Evolutionary conservation across 2,888 invertebrate species (phyloP).

Genomic region (Torymus auratus): DNA sequence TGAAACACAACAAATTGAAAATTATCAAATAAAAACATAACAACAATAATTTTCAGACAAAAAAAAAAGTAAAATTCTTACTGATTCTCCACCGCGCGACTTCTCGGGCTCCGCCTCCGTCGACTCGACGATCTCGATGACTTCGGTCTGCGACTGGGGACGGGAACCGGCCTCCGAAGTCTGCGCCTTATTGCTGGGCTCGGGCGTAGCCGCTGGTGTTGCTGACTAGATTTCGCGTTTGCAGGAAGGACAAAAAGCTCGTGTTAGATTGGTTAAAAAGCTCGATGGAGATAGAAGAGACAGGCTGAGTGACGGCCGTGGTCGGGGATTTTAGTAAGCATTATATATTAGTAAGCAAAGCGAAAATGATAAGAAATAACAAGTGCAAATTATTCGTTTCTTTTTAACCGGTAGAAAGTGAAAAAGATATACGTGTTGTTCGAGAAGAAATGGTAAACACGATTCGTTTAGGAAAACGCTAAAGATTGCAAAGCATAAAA

Average conservation of each 20-base stretch:
- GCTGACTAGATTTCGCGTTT: slow-evolving; percentile 46
- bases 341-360: slow-evolving; percentile 25
- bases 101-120: slow-evolving; percentile 48
- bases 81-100: slow-evolving; percentile 32
- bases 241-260: slow-evolving; percentile 32
- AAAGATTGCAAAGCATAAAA: slow-evolving; percentile 7
- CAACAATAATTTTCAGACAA: no score
- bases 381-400: no score
- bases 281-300: neutral
- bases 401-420: no score
- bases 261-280: slow-evolving; percentile 45
- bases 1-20: no score
- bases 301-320: slow-evolving; percentile 2
- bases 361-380: no score
- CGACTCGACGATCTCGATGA: slow-evolving; percentile 59
- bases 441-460: no score
- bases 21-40: no score
- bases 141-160: slow-evolving; percentile 66
- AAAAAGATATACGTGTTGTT: no score
- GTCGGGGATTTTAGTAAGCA: slow-evolving; percentile 27
- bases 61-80: neutral
- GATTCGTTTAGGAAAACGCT: no score
- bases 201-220: slow-evolving; percentile 66
- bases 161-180: slow-evolving; percentile 61
- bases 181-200: slow-evolving; percentile 11